These are phyloP conservation scores for Cryptoprocta ferox DNA, from an alignment of 2,797 vertebrate species.

Conservation along the genomic window DNA sequence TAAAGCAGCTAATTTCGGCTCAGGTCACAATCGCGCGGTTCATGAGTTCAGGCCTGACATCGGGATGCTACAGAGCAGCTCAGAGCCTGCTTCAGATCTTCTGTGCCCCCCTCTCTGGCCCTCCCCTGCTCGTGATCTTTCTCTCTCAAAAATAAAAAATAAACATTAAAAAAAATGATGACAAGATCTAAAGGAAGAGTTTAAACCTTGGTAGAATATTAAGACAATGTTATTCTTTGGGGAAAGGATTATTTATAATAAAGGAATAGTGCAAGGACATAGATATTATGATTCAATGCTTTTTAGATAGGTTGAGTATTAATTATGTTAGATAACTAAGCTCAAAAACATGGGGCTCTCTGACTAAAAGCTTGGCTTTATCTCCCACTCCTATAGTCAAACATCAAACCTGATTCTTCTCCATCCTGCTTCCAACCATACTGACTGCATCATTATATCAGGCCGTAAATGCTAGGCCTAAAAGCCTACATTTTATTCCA, in stretches of 20 bases:
- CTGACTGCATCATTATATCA: background rate
- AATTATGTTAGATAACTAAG: background rate
- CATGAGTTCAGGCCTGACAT: no score
- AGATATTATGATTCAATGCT: background rate
- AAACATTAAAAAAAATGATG: background rate
- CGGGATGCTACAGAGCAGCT: no score
- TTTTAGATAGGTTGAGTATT: background rate
- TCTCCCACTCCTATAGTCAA: background rate
- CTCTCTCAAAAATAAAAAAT: no score
- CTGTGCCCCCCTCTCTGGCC: no score
- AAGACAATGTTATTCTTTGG: background rate
- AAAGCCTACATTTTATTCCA: slow-evolving; percentile 27
- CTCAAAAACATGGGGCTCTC: background rate
- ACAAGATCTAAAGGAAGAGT: background rate
- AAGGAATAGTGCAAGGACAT: background rate
- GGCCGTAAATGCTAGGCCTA: background rate
- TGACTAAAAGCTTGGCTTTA: background rate
- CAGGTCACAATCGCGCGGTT: no score
- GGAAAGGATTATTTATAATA: slow-evolving; percentile 9
- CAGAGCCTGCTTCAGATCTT: no score
- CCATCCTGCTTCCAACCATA: slow-evolving; percentile 26
- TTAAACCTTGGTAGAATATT: background rate
- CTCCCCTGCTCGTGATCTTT: no score
- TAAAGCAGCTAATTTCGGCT: no score
- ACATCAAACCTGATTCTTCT: slow-evolving; percentile 4